phyloP scores from a whole-genome alignment of 2,888 invertebrate species.

The Drosophila buzzatii region DNA sequence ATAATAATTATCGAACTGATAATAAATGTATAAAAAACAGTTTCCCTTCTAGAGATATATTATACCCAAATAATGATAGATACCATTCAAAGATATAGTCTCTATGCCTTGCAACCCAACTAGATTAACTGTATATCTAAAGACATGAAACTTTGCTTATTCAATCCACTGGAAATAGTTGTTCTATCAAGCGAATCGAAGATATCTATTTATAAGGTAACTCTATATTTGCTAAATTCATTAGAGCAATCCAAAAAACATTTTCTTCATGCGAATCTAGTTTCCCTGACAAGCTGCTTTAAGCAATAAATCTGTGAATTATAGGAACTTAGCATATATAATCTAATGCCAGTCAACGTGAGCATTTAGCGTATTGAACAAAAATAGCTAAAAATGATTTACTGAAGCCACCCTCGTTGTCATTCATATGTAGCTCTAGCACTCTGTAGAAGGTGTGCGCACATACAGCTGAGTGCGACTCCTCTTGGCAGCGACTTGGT shows the following conservation, averaged over 20 bases:
- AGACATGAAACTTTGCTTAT: not conserved
- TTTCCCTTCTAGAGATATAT: no score
- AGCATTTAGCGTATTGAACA: not conserved
- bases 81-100: not conserved
- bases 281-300: not conserved
- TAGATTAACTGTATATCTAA: not conserved
- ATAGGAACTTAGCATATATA: not conserved
- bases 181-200: not conserved
- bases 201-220: not conserved
- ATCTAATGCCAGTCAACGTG: not conserved
- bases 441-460: constrained; percentile 9
- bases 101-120: not conserved
- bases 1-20: no score
- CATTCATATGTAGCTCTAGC: constrained; percentile 32
- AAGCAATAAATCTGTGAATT: not conserved
- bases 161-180: not conserved
- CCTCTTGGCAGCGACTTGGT: constrained; percentile 58
- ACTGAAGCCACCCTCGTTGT: constrained; percentile 41
- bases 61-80: no score
- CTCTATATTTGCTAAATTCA: not conserved
- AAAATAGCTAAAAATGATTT: not conserved
- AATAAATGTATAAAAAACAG: no score
- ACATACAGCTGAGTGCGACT: constrained; percentile 46
- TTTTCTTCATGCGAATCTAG: not conserved
- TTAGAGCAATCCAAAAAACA: no score